Percentiles rank a stretch among this genome's conserved stretches.
Conservation (phyloP, 2,113 vertebrate species). For the Regulus satrapa region DNA sequence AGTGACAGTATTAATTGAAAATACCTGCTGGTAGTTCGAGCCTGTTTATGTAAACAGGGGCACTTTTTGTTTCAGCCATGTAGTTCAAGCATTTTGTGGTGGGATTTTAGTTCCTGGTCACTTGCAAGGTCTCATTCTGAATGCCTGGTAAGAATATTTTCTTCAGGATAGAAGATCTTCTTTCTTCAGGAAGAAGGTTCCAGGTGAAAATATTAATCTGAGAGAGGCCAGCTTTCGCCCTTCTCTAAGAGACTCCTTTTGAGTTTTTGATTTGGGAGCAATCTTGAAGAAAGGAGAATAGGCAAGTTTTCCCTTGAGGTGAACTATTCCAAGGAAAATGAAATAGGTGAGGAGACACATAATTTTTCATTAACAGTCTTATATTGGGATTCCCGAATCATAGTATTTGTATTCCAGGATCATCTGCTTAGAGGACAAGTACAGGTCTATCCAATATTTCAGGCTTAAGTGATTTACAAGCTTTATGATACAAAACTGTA, state of each 20-base stretch:
- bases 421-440: background rate
- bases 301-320: background rate
- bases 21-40: background rate
- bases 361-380: background rate
- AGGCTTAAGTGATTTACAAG: background rate
- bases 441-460: background rate
- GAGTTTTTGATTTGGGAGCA: background rate
- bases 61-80: background rate
- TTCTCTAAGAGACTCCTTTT: background rate
- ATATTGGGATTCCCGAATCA: background rate
- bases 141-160: background rate
- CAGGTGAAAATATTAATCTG: background rate
- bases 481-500: background rate
- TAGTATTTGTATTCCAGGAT: background rate
- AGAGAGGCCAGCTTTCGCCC: background rate
- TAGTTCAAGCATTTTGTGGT: background rate
- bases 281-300: background rate
- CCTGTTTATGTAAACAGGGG: background rate
- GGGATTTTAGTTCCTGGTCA: background rate
- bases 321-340: background rate
- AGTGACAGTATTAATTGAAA: constrained; percentile 2
- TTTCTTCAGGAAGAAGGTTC: background rate
- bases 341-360: background rate
- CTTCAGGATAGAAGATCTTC: too few species aligned
- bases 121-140: background rate